phyloP scores from a whole-genome alignment of 2,797 vertebrate species.

The Serranus cabrilla region DNA sequence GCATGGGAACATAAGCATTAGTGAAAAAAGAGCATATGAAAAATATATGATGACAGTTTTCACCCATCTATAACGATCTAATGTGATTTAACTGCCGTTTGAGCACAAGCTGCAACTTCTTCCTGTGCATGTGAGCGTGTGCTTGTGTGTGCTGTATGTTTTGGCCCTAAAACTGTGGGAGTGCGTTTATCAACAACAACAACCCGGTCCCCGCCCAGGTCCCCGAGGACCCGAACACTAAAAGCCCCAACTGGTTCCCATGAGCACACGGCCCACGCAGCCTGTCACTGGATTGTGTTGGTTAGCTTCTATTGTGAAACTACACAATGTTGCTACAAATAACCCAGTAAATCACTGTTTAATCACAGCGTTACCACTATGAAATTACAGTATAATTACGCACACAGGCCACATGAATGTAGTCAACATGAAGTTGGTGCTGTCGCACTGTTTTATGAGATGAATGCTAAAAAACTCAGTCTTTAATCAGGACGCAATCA shows the following conservation, averaged over 20 bases:
- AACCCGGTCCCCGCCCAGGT: conserved; percentile 39
- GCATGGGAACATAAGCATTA: conserved; percentile 13
- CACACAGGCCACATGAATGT: conserved; percentile 64
- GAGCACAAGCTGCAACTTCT: background rate
- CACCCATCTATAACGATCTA: background rate
- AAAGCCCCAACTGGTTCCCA: conserved; percentile 72
- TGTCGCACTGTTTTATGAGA: conserved; percentile 43
- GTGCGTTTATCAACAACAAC: conserved; percentile 62
- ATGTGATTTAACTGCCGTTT: background rate
- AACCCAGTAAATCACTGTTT: conserved; percentile 63
- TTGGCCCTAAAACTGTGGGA: conserved; percentile 64
- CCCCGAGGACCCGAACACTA: conserved; percentile 50
- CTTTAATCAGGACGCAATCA: conserved; percentile 71
- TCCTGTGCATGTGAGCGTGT: background rate
- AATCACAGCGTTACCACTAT: conserved; percentile 65
- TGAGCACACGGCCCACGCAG: conserved; percentile 51
- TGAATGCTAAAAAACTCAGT: conserved; percentile 37
- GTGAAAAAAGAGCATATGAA: background rate
- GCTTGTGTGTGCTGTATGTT: conserved; percentile 33
- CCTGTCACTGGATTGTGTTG: conserved; percentile 44
- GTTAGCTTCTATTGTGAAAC: conserved; percentile 64
- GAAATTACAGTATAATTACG: conserved; percentile 70
- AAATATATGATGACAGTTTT: conserved; percentile 6
- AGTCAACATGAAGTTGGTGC: conserved; percentile 45
- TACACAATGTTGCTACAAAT: conserved; percentile 69